These are phyloP conservation scores for Solenopsis fugax DNA, from an alignment of 1,140 invertebrate species.

Conservation along the genomic window DNA sequence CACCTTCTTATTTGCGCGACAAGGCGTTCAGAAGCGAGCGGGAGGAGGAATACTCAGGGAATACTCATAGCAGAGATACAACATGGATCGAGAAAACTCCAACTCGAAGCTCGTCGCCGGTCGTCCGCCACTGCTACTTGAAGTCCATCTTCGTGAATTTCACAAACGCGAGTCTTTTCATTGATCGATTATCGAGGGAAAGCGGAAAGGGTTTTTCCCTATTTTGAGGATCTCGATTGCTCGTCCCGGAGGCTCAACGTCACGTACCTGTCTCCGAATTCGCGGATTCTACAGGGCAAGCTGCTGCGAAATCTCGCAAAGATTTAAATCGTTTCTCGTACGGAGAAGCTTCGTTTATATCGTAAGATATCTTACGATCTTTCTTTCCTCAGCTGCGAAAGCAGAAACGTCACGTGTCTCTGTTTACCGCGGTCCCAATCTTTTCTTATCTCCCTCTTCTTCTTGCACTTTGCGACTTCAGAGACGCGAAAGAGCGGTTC, in stretches of 20 bases:
- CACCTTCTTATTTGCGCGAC: slow-evolving; percentile 48
- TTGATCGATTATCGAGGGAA: not conserved
- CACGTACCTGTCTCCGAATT: not conserved
- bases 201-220: not conserved
- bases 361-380: not conserved
- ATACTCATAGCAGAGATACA: slow-evolving; percentile 25
- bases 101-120: not conserved
- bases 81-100: not conserved
- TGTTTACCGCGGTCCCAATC: slow-evolving; percentile 10
- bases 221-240: not conserved
- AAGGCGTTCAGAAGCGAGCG: slow-evolving; percentile 5
- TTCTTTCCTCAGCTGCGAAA: not conserved
- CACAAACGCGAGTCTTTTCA: not conserved
- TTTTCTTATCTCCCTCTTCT: not conserved
- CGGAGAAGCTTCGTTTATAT: not conserved
- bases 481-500: slow-evolving; percentile 4
- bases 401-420: slow-evolving; percentile 23
- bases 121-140: slow-evolving; percentile 2
- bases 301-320: not conserved
- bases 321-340: not conserved
- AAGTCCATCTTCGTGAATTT: slow-evolving; percentile 41
- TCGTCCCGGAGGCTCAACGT: not conserved
- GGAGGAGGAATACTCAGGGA: not conserved
- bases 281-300: not conserved
- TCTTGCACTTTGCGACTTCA: not conserved